Percentiles rank a stretch among this genome's conserved stretches.
Evolutionary conservation across 1,140 invertebrate species (phyloP).

Genomic region (Littorina saxatilis): DNA sequence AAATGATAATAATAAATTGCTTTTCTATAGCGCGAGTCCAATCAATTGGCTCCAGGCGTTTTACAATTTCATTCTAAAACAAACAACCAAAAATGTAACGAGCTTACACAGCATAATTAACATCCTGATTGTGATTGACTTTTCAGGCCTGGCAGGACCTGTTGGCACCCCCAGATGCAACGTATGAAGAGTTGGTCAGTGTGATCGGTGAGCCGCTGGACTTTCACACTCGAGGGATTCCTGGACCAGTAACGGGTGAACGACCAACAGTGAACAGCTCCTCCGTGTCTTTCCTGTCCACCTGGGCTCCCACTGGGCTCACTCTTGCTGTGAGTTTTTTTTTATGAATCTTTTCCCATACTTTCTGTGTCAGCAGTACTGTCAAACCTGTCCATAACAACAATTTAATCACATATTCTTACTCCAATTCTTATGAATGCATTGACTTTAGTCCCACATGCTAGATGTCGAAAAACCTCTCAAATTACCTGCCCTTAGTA

Average conservation of each 20-base stretch:
- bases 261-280: slow-evolving; percentile 40
- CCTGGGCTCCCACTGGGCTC: slow-evolving; percentile 53
- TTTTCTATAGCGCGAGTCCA: too few species aligned
- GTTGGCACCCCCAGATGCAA: slow-evolving; percentile 55
- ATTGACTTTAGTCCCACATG: too few species aligned
- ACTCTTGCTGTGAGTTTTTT: slow-evolving; percentile 31
- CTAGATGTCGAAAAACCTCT: too few species aligned
- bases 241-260: slow-evolving; percentile 38
- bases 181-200: slow-evolving; percentile 62
- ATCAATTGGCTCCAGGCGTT: too few species aligned
- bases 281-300: slow-evolving; percentile 59
- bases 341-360: neutral
- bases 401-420: too few species aligned
- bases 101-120: too few species aligned
- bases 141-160: slow-evolving; percentile 61
- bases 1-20: too few species aligned
- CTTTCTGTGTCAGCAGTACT: neutral
- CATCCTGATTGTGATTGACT: too few species aligned
- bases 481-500: too few species aligned
- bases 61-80: too few species aligned
- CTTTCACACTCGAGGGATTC: slow-evolving; percentile 47
- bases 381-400: neutral
- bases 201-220: slow-evolving; percentile 51
- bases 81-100: too few species aligned
- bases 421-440: too few species aligned